phyloP scores from a whole-genome alignment of 2,797 vertebrate genomes.

The Eupleurogrammus muticus region DNA sequence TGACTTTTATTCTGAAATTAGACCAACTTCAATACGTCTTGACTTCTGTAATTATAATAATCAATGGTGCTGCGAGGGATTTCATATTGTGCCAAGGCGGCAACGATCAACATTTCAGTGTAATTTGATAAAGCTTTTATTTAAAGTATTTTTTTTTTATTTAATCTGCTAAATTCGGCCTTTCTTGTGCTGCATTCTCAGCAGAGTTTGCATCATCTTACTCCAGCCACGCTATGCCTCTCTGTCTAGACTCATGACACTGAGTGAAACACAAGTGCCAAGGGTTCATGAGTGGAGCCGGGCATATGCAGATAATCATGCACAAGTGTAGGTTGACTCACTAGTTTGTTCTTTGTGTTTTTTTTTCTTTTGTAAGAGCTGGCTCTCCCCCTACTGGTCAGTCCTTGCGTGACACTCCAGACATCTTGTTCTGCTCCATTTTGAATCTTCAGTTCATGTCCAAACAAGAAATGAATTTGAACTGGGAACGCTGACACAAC shows the following conservation, averaged over 20 bases:
- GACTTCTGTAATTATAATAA: conserved; percentile 60
- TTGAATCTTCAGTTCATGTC: conserved; percentile 55
- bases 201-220: conserved; percentile 41
- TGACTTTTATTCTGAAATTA: conserved; percentile 51
- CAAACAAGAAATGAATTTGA: conserved; percentile 61
- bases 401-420: conserved; percentile 58
- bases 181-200: conserved; percentile 42
- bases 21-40: conserved; percentile 48
- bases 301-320: conserved; percentile 46
- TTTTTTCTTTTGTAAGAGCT: conserved; percentile 56
- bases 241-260: conserved; percentile 40
- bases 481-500: conserved; percentile 76
- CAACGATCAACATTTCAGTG: conserved; percentile 63
- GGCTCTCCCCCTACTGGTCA: conserved; percentile 74
- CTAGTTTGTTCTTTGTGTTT: conserved; percentile 3
- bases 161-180: conserved; percentile 53
- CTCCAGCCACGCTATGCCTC: conserved; percentile 45
- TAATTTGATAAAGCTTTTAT: conserved; percentile 61
- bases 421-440: conserved; percentile 62
- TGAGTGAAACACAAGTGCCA: conserved; percentile 44
- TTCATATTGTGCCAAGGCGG: conserved; percentile 61
- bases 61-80: conserved; percentile 72
- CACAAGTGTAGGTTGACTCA: conserved; percentile 44
- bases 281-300: conserved; percentile 41
- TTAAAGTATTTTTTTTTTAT: conserved; percentile 59